phyloP scores from a whole-genome alignment of 2,888 invertebrate species.

The Antheraea assamensis region DNA sequence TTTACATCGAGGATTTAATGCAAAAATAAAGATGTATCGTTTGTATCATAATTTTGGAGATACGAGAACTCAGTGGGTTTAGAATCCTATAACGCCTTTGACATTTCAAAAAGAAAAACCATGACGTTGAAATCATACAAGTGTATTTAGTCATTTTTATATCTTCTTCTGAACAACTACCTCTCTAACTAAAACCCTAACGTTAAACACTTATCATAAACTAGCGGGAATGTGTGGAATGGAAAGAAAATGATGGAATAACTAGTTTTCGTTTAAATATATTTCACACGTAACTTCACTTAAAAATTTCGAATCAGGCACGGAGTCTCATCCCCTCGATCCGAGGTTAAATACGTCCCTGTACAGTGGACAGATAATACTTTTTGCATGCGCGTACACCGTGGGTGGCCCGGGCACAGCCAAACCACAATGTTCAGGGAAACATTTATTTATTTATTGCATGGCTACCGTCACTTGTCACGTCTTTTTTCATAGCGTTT shows the following conservation, averaged over 20 bases:
- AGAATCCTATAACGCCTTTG: too few relatives aligned
- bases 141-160: background rate
- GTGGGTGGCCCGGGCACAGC: slow-evolving; percentile 45
- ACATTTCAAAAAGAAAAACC: background rate
- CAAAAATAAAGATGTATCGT: too few relatives aligned
- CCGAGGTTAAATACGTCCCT: slow-evolving; percentile 25
- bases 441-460: slow-evolving; percentile 51
- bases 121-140: background rate
- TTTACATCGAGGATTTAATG: too few relatives aligned
- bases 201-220: background rate
- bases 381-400: slow-evolving; percentile 54
- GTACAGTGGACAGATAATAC: slow-evolving; percentile 34
- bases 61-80: too few relatives aligned
- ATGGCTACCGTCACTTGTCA: slow-evolving; percentile 50
- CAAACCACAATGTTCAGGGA: slow-evolving; percentile 44
- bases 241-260: too few relatives aligned
- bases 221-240: too few relatives aligned
- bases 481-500: slow-evolving; percentile 20
- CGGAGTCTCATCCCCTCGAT: background rate
- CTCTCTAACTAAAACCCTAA: background rate
- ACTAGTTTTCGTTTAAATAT: too few relatives aligned
- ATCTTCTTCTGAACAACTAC: background rate
- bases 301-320: background rate
- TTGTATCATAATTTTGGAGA: too few relatives aligned
- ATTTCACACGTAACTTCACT: background rate